phyloP scores from a whole-genome alignment of 2,113 vertebrate genomes.

The Pterocles burchelli region DNA sequence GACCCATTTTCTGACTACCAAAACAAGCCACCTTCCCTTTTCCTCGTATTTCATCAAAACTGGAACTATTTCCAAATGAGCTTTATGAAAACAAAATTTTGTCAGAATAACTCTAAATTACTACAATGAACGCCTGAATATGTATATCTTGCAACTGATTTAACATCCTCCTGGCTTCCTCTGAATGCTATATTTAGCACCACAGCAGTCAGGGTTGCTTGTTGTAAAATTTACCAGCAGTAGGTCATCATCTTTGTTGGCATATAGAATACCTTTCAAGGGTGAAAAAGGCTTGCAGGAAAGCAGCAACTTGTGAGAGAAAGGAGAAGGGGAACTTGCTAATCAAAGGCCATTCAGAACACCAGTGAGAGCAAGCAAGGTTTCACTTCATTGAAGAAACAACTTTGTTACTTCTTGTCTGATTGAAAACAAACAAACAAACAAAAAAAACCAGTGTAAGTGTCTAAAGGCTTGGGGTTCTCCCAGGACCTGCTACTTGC shows the following conservation, averaged over 20 bases:
- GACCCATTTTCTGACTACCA: background rate
- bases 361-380: background rate
- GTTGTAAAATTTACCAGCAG: background rate
- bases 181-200: background rate
- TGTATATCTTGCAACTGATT: background rate
- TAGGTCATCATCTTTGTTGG: background rate
- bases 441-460: background rate
- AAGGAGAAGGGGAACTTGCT: background rate
- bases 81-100: background rate
- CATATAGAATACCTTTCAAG: background rate
- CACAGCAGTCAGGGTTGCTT: background rate
- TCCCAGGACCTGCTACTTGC: background rate
- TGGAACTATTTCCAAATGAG: background rate
- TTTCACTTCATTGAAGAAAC: background rate
- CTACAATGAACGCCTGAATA: background rate
- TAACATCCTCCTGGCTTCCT: background rate
- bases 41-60: background rate
- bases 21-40: background rate
- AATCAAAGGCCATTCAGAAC: background rate
- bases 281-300: background rate
- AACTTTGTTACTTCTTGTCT: background rate
- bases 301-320: background rate
- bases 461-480: background rate
- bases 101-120: background rate
- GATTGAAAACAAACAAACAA: background rate